Conservation (phyloP, 37 sponge, comb jelly and placozoan species). For the Oopsacas minuta region DNA sequence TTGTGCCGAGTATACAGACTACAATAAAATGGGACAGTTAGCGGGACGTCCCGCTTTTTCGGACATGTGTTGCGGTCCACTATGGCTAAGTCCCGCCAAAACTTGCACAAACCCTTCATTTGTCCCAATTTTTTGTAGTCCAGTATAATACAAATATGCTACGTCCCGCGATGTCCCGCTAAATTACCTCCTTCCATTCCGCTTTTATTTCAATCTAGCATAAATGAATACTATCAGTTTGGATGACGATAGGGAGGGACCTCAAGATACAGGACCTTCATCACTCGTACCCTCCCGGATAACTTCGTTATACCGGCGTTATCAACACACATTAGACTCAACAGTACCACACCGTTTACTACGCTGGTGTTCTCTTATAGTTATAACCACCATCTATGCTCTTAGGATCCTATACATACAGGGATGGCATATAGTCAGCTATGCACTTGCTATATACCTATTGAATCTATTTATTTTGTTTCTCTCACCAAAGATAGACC, state of each 20-base stretch:
- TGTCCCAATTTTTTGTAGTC: no score
- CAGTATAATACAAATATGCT: no score
- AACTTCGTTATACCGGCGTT: conserved; percentile 30
- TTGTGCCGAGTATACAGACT: no score
- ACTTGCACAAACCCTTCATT: no score
- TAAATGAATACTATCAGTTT: not conserved
- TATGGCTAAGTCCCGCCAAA: no score
- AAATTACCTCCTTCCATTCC: no score
- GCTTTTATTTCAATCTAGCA: not conserved
- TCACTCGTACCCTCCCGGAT: not conserved
- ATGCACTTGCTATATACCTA: conserved; percentile 78
- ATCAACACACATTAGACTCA: conserved; percentile 63
- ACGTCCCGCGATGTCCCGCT: no score
- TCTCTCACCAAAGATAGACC: conserved; percentile 88
- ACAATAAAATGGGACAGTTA: no score
- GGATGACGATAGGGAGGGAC: not conserved
- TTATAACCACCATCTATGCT: conserved; percentile 32
- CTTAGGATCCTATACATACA: conserved; percentile 33
- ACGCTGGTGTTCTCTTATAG: conserved; percentile 38
- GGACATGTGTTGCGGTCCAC: no score
- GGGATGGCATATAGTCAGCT: conserved; percentile 88
- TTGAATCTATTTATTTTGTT: conserved; percentile 80
- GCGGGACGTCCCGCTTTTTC: no score
- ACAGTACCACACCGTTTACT: conserved; percentile 31
- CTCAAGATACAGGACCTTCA: not conserved